Percentiles rank a stretch among this genome's conserved stretches.
phyloP scores from a whole-genome alignment of 2,113 vertebrate genomes.

The Carollia perspicillata region DNA sequence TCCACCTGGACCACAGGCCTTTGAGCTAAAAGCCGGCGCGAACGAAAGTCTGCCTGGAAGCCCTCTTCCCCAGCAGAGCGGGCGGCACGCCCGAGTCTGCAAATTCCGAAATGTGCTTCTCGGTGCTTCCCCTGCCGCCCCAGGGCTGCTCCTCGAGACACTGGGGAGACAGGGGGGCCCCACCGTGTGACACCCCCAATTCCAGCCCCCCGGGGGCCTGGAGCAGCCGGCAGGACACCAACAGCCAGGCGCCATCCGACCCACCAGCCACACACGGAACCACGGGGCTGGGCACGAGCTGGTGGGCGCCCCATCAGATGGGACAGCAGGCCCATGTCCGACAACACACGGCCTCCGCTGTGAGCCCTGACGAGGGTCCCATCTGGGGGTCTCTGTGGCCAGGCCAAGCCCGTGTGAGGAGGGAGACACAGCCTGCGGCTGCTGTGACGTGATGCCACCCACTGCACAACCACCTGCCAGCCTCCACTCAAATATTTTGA shows the following conservation, averaged over 20 bases:
- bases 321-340: background rate
- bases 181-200: background rate
- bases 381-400: background rate
- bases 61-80: background rate
- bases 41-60: constrained; percentile 30
- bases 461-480: too few species aligned
- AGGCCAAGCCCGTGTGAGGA: background rate
- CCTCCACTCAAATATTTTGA: rapidly evolving
- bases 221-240: background rate
- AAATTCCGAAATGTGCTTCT: background rate
- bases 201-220: too few species aligned
- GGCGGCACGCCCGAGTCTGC: background rate
- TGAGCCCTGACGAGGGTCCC: rapidly evolving
- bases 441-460: background rate
- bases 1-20: background rate
- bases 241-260: background rate
- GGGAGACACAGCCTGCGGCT: background rate
- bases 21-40: background rate
- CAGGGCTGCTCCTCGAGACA: background rate
- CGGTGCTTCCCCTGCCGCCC: rapidly evolving
- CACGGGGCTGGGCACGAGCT: background rate
- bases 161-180: background rate
- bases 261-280: background rate
- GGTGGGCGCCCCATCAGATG: rapidly evolving
- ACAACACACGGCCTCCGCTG: rapidly evolving